phyloP scores from a whole-genome alignment of 1,140 invertebrate species.

The Sipha flava region DNA sequence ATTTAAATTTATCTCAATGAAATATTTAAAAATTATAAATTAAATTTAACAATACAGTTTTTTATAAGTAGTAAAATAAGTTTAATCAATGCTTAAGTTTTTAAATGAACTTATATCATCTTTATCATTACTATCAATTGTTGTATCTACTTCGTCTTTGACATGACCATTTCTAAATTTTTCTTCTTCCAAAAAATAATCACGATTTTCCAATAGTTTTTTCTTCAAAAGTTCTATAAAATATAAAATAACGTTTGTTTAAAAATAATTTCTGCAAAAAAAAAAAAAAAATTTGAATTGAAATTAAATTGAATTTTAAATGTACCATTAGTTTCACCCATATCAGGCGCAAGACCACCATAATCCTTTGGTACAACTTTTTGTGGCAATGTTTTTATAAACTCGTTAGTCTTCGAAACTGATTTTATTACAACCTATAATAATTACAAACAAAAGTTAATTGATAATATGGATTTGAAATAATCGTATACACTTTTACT shows the following conservation, averaged over 20 bases:
- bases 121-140: not conserved
- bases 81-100: conserved; percentile 38
- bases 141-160: conserved; percentile 33
- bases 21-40: not conserved
- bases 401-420: not conserved
- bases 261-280: conserved; percentile 13
- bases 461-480: too few species aligned
- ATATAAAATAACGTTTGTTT: not conserved
- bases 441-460: too few species aligned
- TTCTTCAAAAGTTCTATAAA: conserved; percentile 35
- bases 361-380: conserved; percentile 28
- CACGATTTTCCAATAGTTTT: conserved; percentile 29
- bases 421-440: conserved; percentile 8
- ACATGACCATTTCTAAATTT: conserved; percentile 32
- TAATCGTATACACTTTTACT: conserved; percentile 45
- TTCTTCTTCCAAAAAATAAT: conserved; percentile 38
- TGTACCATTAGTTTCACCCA: conserved; percentile 14
- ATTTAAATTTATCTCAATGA: not conserved
- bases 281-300: too few species aligned
- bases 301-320: conserved; percentile 30
- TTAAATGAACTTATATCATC: conserved; percentile 34
- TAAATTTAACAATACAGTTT: not conserved
- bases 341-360: conserved; percentile 3
- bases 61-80: not conserved
- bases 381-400: conserved; percentile 24